Evolutionary conservation across 2,113 vertebrate genomes (phyloP), one percentile per base, ranked within the genome.

Genomic region (Xenopus laevis): DNA sequence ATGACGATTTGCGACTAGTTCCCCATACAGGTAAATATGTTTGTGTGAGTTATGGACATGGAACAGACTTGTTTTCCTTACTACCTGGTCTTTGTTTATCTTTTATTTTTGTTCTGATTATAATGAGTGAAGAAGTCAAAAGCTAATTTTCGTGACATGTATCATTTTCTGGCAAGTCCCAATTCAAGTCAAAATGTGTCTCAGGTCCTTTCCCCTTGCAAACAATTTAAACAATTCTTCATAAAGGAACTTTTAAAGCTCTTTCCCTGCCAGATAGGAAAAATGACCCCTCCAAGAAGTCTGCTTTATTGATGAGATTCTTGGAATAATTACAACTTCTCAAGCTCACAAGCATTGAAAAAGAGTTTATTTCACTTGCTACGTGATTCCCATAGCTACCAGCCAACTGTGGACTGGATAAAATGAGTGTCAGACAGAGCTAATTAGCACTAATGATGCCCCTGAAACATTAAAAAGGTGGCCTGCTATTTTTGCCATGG

Each of bases 401-500:
- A 79, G 84, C 82, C 78, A 82, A 78, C 79, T 74, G 65, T 79
- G 81, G 82, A 81, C 80, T 83, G 82, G 81, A 81, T 82, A 71
- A 83, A 79, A 85, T 85, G 83, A 86, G 79, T 87, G 84, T 83
- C 83, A 84, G 83, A 86, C 79, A 78, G 78, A 0, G 0, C 81
- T 87, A 85, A 87, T 87, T 86, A 87, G 79, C 72, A 81, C 79
- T 87, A 87, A 87, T 81, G 83, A 85, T 87, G 80, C 83, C 82
- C 82, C 83, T 82, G 81, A 84, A 84, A 84, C 81, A 82, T 82
- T 79, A 79, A 72, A 75, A 82, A 60, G 47, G 82, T 78, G 80
- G 74, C 78, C 78, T 83, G 81, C 83, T 84, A 81, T 75, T 81
- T 80, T 80, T 71, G 81, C 79, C 79, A 80, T 77, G 71, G 81